These are phyloP conservation scores for Metallyticus violacea DNA, from an alignment of 2,888 invertebrate genomes.

Conservation along the genomic window DNA sequence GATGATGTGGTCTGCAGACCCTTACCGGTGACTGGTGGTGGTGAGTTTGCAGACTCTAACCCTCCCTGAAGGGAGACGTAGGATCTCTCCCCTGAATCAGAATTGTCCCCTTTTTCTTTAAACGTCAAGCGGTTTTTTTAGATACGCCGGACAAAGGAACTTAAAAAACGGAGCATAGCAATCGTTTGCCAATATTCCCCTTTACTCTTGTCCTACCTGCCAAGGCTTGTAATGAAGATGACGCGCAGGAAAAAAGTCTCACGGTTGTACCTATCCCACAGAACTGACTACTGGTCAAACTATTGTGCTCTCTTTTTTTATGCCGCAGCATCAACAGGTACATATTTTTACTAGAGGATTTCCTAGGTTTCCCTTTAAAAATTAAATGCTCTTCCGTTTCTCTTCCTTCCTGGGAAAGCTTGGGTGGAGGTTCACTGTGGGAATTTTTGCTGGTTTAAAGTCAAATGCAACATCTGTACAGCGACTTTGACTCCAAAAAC, in stretches of 20 bases:
- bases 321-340: background rate
- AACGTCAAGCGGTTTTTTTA: background rate
- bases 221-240: background rate
- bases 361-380: background rate
- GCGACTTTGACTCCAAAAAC: no score
- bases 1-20: background rate
- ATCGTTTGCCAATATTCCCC: constrained; percentile 1
- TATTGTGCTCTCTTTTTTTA: background rate
- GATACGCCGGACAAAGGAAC: background rate
- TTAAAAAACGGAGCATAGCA: background rate
- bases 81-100: background rate
- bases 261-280: background rate
- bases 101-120: background rate
- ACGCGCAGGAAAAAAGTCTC: background rate
- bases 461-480: no score
- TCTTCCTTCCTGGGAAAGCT: background rate
- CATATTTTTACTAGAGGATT: background rate
- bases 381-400: background rate
- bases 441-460: background rate
- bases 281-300: background rate
- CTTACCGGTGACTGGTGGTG: background rate
- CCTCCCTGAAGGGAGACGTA: background rate
- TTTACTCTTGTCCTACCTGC: background rate
- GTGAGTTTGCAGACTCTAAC: background rate
- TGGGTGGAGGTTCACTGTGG: background rate